A percentile compares a stretch with the other conserved stretches of the same genome.
Conservation (phyloP, 37 sponge, comb jelly and placozoan species). For the Amphimedon queenslandica region DNA sequence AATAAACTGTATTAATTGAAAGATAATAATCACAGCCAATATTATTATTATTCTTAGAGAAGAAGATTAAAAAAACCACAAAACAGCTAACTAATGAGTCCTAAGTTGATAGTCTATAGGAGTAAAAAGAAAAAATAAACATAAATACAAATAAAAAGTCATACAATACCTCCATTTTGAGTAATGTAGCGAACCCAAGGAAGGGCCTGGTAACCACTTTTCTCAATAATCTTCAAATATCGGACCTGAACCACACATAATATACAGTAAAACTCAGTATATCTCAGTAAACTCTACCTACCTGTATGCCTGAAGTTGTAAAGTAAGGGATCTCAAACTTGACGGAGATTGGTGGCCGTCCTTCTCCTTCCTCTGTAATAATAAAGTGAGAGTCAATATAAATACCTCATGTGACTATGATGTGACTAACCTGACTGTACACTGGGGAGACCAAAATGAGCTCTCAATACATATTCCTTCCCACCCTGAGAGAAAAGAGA, state of each 20-base stretch:
- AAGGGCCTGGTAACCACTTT: constrained; percentile 97
- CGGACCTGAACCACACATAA: no score
- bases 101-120: constrained; percentile 20
- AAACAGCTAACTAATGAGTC: constrained; percentile 8
- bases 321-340: constrained; percentile 99
- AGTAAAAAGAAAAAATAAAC: not conserved
- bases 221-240: constrained; percentile 98
- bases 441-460: constrained; percentile 97
- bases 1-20: no score
- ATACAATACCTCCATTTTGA: constrained; percentile 98
- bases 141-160: no score
- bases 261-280: not conserved
- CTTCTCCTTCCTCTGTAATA: constrained; percentile 82
- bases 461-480: constrained; percentile 85
- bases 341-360: constrained; percentile 90
- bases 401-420: no score
- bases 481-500: constrained; percentile 80
- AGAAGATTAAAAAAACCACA: no score
- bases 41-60: no score
- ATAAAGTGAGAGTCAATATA: constrained; percentile 1
- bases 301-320: constrained; percentile 98
- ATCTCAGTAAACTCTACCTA: constrained; percentile 1
- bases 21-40: no score
- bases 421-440: constrained; percentile 81
- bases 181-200: constrained; percentile 99